Evolutionary conservation across 2,888 invertebrate species (phyloP), one percentile per base, ranked within the genome.

Genomic region (Lepidochitona cinerea): DNA sequence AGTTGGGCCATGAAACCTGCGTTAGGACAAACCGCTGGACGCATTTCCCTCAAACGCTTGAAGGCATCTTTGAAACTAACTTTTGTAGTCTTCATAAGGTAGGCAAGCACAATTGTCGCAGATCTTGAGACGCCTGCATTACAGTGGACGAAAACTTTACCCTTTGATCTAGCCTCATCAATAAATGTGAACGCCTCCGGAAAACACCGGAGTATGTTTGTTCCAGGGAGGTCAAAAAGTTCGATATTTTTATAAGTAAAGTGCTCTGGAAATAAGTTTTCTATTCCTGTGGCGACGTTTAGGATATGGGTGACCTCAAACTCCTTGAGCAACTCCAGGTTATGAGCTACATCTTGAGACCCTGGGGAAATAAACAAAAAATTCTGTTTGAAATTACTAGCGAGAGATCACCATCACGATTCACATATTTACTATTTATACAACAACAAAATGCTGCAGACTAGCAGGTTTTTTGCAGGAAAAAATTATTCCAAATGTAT

Each of bases 71-170:
- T 90, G 89, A 93, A 96, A 33, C 85, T 82, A 90, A 94, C 92
- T 6, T 79, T 74, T 29, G 88, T 77, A 0, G 73, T 81, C 53
- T 85, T 84, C 92, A 97, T 97, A 70, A 97, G 91, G 91, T 95
- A 97, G 7, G 94, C 95, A 70, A 97, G 95, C 0, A 94, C 93
- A 32, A 97, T 92, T 75, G 94, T 93, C 0, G 96, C 93, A 1
- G 97, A 95, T 12, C 97, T 92, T 0, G 97, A 97, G 0, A 97
- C 94, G 0, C 97, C 97, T 35, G 97, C 97, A 90, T 97, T 97
- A 87, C 97, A 97, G 91, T 97, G 97, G 1, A 97, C 93, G 78
- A 96, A 92, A 69, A 96, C 92, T 86, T 93, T 93, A 35, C 93
- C 92, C 33, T 88, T 88, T n/a, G 67, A 53, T 4, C 93, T 88